A percentile compares a stretch with the other conserved stretches of the same genome.
Evolutionary conservation across 2,797 vertebrate genomes (phyloP).

Genomic region (Siniperca scherzeri): DNA sequence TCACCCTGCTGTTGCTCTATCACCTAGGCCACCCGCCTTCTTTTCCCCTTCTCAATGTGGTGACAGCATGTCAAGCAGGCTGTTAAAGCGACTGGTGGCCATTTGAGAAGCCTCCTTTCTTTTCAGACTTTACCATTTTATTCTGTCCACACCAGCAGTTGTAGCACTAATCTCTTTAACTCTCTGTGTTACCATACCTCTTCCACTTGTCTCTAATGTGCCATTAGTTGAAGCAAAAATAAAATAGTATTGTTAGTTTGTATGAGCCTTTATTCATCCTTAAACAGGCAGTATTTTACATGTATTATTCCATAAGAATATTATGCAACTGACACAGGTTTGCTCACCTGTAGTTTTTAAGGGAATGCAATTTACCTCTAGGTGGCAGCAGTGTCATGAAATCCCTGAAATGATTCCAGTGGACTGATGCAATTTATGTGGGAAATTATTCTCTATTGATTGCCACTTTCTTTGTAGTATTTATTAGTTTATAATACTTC

Average conservation of each 20-base stretch:
- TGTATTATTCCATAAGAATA: conserved; percentile 4
- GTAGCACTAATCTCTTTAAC: not conserved
- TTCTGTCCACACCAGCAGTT: not conserved
- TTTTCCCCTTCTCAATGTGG: not conserved
- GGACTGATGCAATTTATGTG: conserved; percentile 4
- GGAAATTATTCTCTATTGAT: conserved; percentile 15
- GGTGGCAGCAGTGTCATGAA: conserved; percentile 69
- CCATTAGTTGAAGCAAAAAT: not conserved
- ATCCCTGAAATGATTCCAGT: conserved; percentile 22
- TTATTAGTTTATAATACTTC: not conserved
- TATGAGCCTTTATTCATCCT: conserved; percentile 16
- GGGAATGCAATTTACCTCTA: conserved; percentile 40
- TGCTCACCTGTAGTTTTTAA: not conserved
- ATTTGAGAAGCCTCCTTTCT: not conserved
- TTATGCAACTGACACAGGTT: conserved; percentile 1
- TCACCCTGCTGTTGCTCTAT: conserved; percentile 12
- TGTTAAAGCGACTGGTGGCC: conserved; percentile 5
- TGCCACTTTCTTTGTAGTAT: not conserved
- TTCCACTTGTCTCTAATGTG: not conserved
- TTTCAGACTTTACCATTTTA: not conserved
- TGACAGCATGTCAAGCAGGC: conserved; percentile 14
- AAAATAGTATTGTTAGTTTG: conserved; percentile 9
- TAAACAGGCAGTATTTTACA: not conserved
- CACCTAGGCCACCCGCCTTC: conserved; percentile 14
- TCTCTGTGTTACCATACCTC: not conserved